phyloP scores from a whole-genome alignment of 2,888 invertebrate genomes.

The Coelopa pilipes region DNA sequence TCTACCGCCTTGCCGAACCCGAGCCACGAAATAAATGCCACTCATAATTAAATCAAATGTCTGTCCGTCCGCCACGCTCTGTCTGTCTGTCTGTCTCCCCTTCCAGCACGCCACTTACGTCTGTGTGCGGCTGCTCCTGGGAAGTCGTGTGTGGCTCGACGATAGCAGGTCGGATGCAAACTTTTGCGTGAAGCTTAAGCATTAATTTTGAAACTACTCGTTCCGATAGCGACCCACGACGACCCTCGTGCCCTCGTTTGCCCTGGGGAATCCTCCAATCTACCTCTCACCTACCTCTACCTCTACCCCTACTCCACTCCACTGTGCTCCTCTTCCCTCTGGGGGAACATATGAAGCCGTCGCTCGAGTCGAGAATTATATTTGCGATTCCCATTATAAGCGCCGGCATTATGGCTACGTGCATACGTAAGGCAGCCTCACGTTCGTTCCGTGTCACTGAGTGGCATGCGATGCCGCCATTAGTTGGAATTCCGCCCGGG shows the following conservation, averaged over 20 bases:
- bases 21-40: slow-evolving; percentile 59
- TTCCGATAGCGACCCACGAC: slow-evolving; percentile 6
- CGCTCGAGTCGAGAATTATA: slow-evolving; percentile 37
- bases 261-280: too few species aligned
- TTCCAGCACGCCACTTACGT: neutral
- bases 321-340: slow-evolving; percentile 18
- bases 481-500: slow-evolving; percentile 44
- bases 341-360: slow-evolving; percentile 23
- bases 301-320: neutral
- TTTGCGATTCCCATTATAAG: slow-evolving; percentile 44
- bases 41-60: slow-evolving; percentile 67
- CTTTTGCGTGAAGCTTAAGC: slow-evolving; percentile 55
- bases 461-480: slow-evolving; percentile 55
- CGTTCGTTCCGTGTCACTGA: slow-evolving; percentile 20
- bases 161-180: slow-evolving; percentile 29
- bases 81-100: slow-evolving; percentile 44
- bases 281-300: too few species aligned
- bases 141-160: neutral
- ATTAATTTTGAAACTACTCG: slow-evolving; percentile 53
- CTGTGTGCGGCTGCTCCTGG: neutral
- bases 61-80: slow-evolving; percentile 39
- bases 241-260: slow-evolving; percentile 21
- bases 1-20: too few species aligned
- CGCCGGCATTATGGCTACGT: slow-evolving; percentile 32
- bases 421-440: neutral